These are phyloP conservation scores for Salmo trutta DNA, from an alignment of 2,797 vertebrate genomes.

Conservation along the genomic window DNA sequence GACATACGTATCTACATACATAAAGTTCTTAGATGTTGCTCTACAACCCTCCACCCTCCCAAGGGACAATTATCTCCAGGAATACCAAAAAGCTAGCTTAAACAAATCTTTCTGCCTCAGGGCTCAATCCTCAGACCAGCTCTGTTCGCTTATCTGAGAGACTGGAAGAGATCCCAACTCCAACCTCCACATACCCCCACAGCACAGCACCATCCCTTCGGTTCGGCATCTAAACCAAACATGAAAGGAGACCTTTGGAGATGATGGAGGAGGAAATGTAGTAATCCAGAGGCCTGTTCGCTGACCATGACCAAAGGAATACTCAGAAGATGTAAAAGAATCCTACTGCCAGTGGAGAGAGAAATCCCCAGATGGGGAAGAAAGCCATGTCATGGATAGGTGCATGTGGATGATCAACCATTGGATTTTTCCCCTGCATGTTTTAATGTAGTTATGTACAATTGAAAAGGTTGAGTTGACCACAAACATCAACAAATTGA, in stretches of 20 bases:
- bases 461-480: not conserved
- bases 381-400: too few relatives aligned
- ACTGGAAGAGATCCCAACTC: not conserved
- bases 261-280: not conserved
- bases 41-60: not conserved
- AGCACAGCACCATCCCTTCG: not conserved
- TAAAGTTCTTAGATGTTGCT: not conserved
- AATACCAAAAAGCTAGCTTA: constrained; percentile 34
- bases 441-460: not conserved
- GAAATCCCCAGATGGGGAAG: not conserved
- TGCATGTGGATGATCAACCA: not conserved
- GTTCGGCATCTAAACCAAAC: not conserved
- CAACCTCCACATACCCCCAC: not conserved
- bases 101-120: constrained; percentile 37
- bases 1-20: not conserved
- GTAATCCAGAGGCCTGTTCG: not conserved
- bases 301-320: not conserved
- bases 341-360: not conserved
- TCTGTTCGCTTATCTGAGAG: not conserved
- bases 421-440: not conserved
- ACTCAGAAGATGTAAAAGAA: not conserved
- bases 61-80: constrained; percentile 21
- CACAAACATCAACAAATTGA: not conserved
- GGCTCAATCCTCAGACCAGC: not conserved
- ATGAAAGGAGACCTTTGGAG: not conserved